Evolutionary conservation across 2,113 vertebrate genomes (phyloP).

Genomic region (Hiodon tergisus): DNA sequence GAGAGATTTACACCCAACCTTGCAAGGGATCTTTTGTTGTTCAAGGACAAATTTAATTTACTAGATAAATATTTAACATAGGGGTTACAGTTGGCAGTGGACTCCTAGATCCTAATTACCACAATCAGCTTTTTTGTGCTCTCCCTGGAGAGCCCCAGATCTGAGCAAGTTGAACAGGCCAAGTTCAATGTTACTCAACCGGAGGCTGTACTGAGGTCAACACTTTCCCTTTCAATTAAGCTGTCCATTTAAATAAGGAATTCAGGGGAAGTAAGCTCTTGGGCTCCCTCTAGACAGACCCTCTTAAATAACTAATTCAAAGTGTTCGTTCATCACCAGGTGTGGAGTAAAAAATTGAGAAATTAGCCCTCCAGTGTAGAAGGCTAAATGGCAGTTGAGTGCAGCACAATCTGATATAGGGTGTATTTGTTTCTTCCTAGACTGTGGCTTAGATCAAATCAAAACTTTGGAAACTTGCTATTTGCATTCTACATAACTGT

Average conservation of each 20-base stretch:
- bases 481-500: no score
- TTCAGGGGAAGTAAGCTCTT: conserved; percentile 14
- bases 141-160: not conserved
- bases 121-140: not conserved
- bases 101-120: conserved; percentile 30
- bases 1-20: not conserved
- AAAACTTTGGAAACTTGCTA: no score
- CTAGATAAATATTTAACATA: conserved; percentile 18
- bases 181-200: conserved; percentile 14
- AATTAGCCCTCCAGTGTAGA: no score
- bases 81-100: not conserved
- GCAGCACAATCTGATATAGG: no score
- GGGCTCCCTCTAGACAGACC: not conserved
- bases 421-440: no score
- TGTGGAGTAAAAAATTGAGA: no score
- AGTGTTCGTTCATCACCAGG: no score
- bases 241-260: conserved; percentile 13
- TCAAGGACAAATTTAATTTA: conserved; percentile 30
- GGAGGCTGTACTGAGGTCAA: conserved; percentile 16
- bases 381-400: no score
- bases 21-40: conserved; percentile 12
- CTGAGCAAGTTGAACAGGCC: conserved; percentile 4
- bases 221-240: conserved; percentile 30
- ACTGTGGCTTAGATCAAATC: no score
- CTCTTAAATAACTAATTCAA: not conserved